Evolutionary conservation across 2,888 invertebrate genomes (phyloP).

Genomic region (Netelia fuscicornis): DNA sequence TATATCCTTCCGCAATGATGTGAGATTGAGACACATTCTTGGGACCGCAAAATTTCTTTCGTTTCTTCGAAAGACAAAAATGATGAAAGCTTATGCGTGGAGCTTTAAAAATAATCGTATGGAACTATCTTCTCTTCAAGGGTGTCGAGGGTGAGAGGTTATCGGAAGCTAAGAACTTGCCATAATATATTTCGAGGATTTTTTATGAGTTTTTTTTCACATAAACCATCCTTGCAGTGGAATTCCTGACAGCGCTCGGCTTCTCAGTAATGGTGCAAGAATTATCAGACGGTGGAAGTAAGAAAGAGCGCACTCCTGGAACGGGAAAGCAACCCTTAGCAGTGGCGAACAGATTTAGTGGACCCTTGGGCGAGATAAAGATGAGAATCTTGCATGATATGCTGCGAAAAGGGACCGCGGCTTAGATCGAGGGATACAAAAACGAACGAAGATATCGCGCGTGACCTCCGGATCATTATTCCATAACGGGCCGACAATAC

Average conservation of each 20-base stretch:
- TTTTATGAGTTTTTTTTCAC: too few relatives aligned
- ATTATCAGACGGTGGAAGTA: not conserved
- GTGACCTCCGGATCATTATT: not conserved
- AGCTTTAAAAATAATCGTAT: too few relatives aligned
- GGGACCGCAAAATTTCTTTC: not conserved
- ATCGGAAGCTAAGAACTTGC: too few relatives aligned
- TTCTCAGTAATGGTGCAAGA: not conserved
- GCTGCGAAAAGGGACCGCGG: conserved; percentile 17
- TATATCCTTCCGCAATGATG: not conserved
- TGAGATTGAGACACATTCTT: not conserved
- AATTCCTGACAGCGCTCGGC: not conserved
- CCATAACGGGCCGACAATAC: not conserved
- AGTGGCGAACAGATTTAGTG: conserved; percentile 11
- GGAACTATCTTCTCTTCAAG: too few relatives aligned
- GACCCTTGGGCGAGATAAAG: conserved; percentile 21
- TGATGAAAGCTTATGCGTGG: not conserved
- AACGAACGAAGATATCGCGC: conserved; percentile 24
- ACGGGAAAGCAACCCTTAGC: not conserved
- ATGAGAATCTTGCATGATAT: conserved; percentile 13
- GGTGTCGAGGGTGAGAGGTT: too few relatives aligned
- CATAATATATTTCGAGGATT: too few relatives aligned
- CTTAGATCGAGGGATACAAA: not conserved
- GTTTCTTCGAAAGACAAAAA: not conserved
- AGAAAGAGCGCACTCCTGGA: not conserved
- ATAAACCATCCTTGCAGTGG: too few relatives aligned